Evolutionary conservation across 2,113 vertebrate genomes (phyloP).

Genomic region (Neofelis nebulosa): DNA sequence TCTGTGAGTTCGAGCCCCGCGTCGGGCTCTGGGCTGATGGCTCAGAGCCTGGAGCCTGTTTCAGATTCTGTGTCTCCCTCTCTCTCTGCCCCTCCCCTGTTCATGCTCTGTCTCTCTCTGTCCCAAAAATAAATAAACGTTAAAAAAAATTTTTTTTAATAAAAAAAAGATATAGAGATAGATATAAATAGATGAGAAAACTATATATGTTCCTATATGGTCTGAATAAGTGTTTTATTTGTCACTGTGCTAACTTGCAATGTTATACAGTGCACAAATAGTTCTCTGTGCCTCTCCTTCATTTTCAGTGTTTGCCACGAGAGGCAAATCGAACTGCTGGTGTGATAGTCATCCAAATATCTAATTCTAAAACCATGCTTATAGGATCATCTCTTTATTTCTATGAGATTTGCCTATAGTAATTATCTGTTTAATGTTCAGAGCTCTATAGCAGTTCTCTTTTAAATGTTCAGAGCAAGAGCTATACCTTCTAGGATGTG

Average conservation of each 20-base stretch:
- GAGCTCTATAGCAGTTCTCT: background rate
- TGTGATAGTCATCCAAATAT: conserved; percentile 47
- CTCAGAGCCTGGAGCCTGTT: too few relatives aligned
- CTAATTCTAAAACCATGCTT: conserved; percentile 22
- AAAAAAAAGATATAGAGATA: background rate
- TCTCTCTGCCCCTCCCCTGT: too few relatives aligned
- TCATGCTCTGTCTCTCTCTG: too few relatives aligned
- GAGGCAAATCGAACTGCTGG: conserved; percentile 34
- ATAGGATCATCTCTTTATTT: conserved; percentile 55
- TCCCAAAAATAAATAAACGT: too few relatives aligned
- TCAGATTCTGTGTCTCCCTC: too few relatives aligned
- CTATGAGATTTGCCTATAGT: conserved; percentile 52
- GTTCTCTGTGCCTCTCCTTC: background rate
- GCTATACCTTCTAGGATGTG: conserved; percentile 17
- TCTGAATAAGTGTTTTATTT: conserved; percentile 54
- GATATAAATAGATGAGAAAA: background rate
- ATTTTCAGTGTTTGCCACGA: background rate
- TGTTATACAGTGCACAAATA: conserved; percentile 10
- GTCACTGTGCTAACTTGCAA: conserved; percentile 26
- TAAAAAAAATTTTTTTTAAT: too few relatives aligned
- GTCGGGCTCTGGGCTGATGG: too few relatives aligned
- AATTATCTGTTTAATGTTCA: conserved; percentile 40
- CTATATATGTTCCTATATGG: background rate
- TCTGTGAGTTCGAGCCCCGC: too few relatives aligned
- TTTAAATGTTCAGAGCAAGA: conserved; percentile 51